Conservation (phyloP, 2,797 vertebrate genomes). For the Sebastiscus albofasciatus region DNA sequence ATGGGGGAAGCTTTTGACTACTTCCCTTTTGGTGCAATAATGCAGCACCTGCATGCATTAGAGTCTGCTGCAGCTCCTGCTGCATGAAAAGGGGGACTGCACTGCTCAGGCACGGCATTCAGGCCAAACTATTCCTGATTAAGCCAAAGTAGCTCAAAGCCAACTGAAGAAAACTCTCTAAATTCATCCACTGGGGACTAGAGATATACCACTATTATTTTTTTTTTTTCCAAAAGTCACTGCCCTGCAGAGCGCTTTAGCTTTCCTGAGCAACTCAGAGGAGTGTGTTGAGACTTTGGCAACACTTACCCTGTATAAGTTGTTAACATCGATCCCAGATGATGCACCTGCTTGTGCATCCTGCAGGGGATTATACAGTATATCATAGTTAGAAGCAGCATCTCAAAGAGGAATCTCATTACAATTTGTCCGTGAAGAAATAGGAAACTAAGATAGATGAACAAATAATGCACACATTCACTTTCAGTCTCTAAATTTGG, state of each 20-base stretch:
- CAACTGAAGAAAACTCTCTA: slow-evolving; percentile 19
- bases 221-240: slow-evolving; percentile 28
- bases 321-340: slow-evolving; percentile 39
- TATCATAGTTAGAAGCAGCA: slow-evolving; percentile 45
- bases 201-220: slow-evolving; percentile 27
- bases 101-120: slow-evolving; percentile 20
- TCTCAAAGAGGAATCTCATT: slow-evolving; percentile 36
- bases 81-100: slow-evolving; percentile 10
- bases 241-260: slow-evolving; percentile 23
- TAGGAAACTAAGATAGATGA: slow-evolving; percentile 13
- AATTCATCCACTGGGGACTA: slow-evolving; percentile 11
- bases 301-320: slow-evolving; percentile 27
- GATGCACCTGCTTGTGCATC: slow-evolving; percentile 21
- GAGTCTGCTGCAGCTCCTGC: slow-evolving; percentile 3
- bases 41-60: slow-evolving; percentile 22
- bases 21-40: slow-evolving; percentile 21
- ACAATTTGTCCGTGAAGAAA: slow-evolving; percentile 20
- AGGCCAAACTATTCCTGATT: slow-evolving; percentile 22
- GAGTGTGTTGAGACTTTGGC: slow-evolving; percentile 8
- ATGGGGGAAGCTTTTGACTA: not conserved
- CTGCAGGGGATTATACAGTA: slow-evolving; percentile 37
- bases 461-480: slow-evolving; percentile 7
- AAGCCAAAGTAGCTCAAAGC: slow-evolving; percentile 19
- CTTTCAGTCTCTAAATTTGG: slow-evolving; percentile 6
- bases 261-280: slow-evolving; percentile 5